These are phyloP conservation scores for Diuraphis noxia DNA, from an alignment of 1,140 invertebrate genomes.

Conservation along the genomic window DNA sequence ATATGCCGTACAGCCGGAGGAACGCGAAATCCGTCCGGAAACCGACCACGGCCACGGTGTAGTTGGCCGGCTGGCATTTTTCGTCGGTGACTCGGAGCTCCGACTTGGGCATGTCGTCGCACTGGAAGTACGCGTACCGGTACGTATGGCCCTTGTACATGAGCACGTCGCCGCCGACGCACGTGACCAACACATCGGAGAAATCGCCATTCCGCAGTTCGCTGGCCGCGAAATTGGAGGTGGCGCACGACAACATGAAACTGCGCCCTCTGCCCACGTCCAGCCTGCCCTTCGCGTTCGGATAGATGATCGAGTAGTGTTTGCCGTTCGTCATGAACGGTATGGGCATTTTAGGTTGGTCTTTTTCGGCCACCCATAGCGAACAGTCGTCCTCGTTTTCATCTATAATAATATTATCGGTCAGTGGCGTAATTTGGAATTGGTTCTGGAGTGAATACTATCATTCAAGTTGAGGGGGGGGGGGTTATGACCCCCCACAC, in stretches of 20 bases:
- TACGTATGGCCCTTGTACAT: not conserved
- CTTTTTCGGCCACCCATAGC: not conserved
- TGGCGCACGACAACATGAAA: slow-evolving; percentile 11
- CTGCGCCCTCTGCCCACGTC: not conserved
- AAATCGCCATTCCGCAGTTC: not conserved
- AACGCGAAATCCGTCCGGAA: not conserved
- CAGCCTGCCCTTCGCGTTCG: not conserved
- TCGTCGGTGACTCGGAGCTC: not conserved
- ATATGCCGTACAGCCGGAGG: not conserved
- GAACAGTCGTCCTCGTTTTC: not conserved
- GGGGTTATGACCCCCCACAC: too few relatives aligned
- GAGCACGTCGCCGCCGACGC: not conserved
- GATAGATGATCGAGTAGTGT: not conserved
- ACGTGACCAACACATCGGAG: not conserved
- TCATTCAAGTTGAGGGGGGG: too few relatives aligned
- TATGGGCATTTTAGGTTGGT: slow-evolving; percentile 8
- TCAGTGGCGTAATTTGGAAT: too few relatives aligned
- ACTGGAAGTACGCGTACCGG: not conserved
- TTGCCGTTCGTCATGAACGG: not conserved
- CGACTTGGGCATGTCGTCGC: slow-evolving; percentile 1
- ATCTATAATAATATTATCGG: not conserved
- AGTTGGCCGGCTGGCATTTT: not conserved
- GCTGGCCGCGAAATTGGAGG: not conserved
- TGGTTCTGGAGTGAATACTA: too few relatives aligned
- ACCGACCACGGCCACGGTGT: slow-evolving; percentile 10